Conservation (phyloP, 1,140 invertebrate species). For the Drosophila ambigua region DNA sequence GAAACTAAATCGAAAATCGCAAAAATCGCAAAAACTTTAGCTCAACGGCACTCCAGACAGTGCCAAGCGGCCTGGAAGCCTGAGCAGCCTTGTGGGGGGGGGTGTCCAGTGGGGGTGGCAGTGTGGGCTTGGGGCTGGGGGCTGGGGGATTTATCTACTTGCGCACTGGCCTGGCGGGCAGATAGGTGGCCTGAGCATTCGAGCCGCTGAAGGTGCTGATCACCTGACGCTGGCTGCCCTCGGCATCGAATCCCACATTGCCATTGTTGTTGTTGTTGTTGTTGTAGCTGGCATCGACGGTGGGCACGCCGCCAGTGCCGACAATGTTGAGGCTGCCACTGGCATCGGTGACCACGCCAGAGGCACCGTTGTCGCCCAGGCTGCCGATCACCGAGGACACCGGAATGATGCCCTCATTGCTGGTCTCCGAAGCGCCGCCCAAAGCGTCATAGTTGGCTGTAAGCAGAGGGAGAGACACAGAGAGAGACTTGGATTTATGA, state of each 20-base stretch:
- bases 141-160: constrained; percentile 42
- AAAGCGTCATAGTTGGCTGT: constrained; percentile 77
- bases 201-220: constrained; percentile 35
- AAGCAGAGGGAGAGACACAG: neutral
- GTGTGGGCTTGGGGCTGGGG: too few relatives aligned
- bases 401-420: constrained; percentile 70
- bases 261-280: too few relatives aligned
- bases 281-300: constrained; percentile 9
- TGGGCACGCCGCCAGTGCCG: constrained; percentile 67
- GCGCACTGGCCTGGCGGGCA: constrained; percentile 66
- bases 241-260: constrained; percentile 27
- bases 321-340: constrained; percentile 56
- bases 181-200: constrained; percentile 80
- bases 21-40: constrained; percentile 46
- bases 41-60: constrained; percentile 38
- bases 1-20: constrained; percentile 43
- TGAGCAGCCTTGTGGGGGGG: too few relatives aligned
- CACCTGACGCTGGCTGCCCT: constrained; percentile 41
- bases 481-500: neutral
- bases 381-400: constrained; percentile 72
- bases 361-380: constrained; percentile 68
- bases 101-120: too few relatives aligned
- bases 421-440: constrained; percentile 62
- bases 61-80: neutral
- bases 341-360: constrained; percentile 52